A percentile compares a stretch with the other conserved stretches of the same genome.
Evolutionary conservation across 2,113 vertebrate species (phyloP).

Genomic region (Diadophis punctatus): DNA sequence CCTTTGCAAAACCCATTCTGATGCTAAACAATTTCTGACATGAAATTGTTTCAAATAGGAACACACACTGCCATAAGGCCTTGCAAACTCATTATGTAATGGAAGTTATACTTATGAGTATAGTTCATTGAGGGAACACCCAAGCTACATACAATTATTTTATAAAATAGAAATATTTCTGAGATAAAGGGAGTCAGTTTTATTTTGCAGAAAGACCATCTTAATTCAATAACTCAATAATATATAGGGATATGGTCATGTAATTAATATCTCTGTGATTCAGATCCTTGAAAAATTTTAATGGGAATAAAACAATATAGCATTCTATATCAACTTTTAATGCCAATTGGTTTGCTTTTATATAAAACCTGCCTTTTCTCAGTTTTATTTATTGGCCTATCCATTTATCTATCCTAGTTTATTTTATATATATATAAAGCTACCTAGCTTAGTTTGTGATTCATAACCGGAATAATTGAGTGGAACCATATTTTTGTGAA

Average conservation of each 20-base stretch:
- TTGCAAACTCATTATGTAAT: too few species aligned
- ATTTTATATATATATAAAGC: too few species aligned
- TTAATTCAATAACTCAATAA: background rate
- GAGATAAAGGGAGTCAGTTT: too few species aligned
- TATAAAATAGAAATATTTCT: too few species aligned
- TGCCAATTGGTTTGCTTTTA: background rate
- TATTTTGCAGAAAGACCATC: background rate
- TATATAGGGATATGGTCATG: background rate
- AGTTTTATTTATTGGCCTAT: too few species aligned
- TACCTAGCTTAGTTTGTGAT: background rate
- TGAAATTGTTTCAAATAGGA: background rate
- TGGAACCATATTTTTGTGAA: background rate
- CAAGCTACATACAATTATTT: too few species aligned
- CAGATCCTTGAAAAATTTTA: background rate
- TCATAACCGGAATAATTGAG: background rate
- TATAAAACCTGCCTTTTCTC: background rate
- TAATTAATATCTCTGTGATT: background rate
- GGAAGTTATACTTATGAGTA: too few species aligned
- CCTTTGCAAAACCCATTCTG: background rate
- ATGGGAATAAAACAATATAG: background rate
- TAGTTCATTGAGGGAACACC: too few species aligned
- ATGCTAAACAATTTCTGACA: background rate
- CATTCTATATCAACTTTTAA: background rate
- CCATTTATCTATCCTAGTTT: too few species aligned
- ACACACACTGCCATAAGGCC: too few species aligned